phyloP scores from a whole-genome alignment of 2,797 vertebrate genomes.

The Hapalemur alaotrensis region DNA sequence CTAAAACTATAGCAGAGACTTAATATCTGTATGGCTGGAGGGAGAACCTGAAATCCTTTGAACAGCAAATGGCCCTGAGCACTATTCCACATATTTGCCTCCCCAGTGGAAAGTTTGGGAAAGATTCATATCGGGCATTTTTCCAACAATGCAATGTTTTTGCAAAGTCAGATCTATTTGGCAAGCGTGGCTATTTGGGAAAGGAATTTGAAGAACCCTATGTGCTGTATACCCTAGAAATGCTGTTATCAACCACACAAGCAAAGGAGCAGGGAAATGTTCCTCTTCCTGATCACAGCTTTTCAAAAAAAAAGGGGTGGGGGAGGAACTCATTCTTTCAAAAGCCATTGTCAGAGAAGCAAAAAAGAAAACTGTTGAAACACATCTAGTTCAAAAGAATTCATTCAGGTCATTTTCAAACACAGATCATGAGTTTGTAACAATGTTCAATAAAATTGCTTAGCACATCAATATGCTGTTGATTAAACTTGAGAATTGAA shows the following conservation, averaged over 20 bases:
- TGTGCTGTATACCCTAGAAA: not conserved
- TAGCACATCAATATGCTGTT: not conserved
- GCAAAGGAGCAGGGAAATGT: not conserved
- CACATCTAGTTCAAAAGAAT: not conserved
- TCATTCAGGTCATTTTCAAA: constrained; percentile 44
- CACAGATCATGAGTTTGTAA: constrained; percentile 3
- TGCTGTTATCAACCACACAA: not conserved
- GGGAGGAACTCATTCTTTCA: not conserved
- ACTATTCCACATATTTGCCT: constrained; percentile 66
- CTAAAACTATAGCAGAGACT: constrained; percentile 66
- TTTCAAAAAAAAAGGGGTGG: not conserved
- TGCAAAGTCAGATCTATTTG: constrained; percentile 48
- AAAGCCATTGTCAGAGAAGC: not conserved
- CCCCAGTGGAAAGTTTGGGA: constrained; percentile 47
- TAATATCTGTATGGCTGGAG: constrained; percentile 37
- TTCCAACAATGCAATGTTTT: constrained; percentile 64
- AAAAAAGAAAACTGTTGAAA: constrained; percentile 49
- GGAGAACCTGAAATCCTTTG: constrained; percentile 74
- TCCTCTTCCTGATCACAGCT: constrained; percentile 25
- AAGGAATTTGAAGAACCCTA: constrained; percentile 24
- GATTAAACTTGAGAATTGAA: constrained; percentile 35
- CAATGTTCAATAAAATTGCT: not conserved
- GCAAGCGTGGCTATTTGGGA: constrained; percentile 16
- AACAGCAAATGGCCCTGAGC: constrained; percentile 76
- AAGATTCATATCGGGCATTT: constrained; percentile 50